Evolutionary conservation across 2,888 invertebrate genomes (phyloP), one percentile per base, ranked within the genome.

Genomic region (Carpatolechia fugitivella): DNA sequence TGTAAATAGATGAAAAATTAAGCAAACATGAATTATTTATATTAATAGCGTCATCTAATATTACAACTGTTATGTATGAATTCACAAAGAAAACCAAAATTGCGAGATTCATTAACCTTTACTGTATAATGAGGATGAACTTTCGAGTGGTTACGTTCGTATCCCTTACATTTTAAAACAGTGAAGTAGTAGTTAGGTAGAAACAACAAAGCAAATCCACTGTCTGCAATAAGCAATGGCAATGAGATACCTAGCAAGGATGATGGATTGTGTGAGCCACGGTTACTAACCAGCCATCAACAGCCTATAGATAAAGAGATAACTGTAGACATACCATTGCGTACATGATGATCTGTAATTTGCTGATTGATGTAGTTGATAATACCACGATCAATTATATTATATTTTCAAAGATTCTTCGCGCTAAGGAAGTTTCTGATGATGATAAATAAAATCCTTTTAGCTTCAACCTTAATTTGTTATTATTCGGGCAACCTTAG

Each of bases 181-280:
- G 40, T 31, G n/a, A 52, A 41, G 18, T 24, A 50, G 47, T 52
- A 8, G 16, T 36, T 38, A 41, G 7, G 10, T 52, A 20, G n/a
- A 38, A 38, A 31, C n/a, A n/a, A 52, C 41, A 52, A 52, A 52
- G 52, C 18, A 13, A 50, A 50, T n/a, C 41, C 41, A n/a, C 24
- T 35, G 50, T 24, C 50, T 52, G 31, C 52, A 54, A 38, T 54
- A 48, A 38, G 48, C 46, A 48, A 54, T 57, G 51, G 54, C 54
- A 57, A 52, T 57, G 49, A 57, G 57, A 51, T 48, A 54, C 44
- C 51, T 54, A 35, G 53, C 29, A 53, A 40, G 49, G 29, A 40
- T 41, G 41, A 56, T 48, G 51, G 29, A 53, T 56, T 52, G 52
- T 52, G 52, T 52, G 48, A 52, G 35, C 49, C 41, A 47, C 16